Conservation (phyloP, 2,797 vertebrate genomes). For the Gymnopithys bicolor region DNA sequence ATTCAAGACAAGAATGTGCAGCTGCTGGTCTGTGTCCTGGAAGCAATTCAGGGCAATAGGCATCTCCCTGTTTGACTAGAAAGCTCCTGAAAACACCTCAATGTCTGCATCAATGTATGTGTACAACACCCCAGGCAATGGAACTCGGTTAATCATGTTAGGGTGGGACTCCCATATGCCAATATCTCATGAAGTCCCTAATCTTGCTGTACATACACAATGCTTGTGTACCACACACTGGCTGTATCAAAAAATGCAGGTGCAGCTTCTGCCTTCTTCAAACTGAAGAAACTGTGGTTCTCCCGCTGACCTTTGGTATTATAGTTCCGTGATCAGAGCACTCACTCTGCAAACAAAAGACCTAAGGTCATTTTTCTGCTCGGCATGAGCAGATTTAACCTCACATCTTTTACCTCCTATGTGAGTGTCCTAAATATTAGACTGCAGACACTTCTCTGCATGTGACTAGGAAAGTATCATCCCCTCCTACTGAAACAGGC, state of each 20-base stretch:
- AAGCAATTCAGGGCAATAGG: not conserved
- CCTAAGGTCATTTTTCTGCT: slow-evolving; percentile 32
- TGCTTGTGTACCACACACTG: not conserved
- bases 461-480: slow-evolving; percentile 7
- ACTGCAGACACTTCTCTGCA: slow-evolving; percentile 19
- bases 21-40: not conserved
- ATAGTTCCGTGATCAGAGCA: not conserved
- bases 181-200: not conserved
- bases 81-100: not conserved
- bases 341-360: slow-evolving; percentile 1
- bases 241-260: not conserved
- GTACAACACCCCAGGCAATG: not conserved
- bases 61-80: not conserved
- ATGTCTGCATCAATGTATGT: not conserved
- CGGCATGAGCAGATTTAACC: slow-evolving; percentile 34
- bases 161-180: not conserved
- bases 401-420: slow-evolving; percentile 22
- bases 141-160: not conserved
- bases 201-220: not conserved
- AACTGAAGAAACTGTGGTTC: not conserved
- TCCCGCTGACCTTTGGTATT: slow-evolving; percentile 15
- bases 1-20: not conserved
- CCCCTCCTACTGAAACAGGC: not conserved
- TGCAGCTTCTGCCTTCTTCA: not conserved
- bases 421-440: slow-evolving; percentile 42